Evolutionary conservation across 1,140 invertebrate genomes (phyloP), one percentile per base, ranked within the genome.

Genomic region (Eurosta solidaginis): DNA sequence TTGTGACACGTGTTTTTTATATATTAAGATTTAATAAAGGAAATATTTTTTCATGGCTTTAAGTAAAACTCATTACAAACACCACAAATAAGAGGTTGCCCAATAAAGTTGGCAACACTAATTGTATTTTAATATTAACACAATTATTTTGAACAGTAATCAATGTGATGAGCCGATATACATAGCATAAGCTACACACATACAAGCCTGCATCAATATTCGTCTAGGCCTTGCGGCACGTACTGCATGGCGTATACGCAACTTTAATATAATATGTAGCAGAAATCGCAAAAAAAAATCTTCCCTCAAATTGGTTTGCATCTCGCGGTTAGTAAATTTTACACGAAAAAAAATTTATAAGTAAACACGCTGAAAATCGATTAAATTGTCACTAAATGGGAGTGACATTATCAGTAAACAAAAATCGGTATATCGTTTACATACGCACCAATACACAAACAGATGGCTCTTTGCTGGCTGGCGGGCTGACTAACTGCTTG

Each of bases 371-470:
- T 17, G 5, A 68, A 68, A 68, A 68, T 68, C 59, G 59, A 68
- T 68, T 68, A 68, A 68, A 68, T 68, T 68, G 59, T 68, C 59
- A 68, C 29, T 68, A 68, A 68, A 68, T 20, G 59, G 59, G 59
- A 68, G 33, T 68, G 59, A 68, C 59, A 68, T 36, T 40, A 68
- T 68, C 59, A 6, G 17, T 36, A 20, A 40, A 36, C 33, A 68
- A 68, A 68, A 36, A 68, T 68, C 59, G 59, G 7, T 17, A 17
- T 17, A 33, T 12, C 6, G 33, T 4, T 40, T 68, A 7, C 59
- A 40, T 27, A 68, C 27, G 52, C 52, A 59, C 7, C 27, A n/a
- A n/a, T 9, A 33, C 17, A 12, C 25, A n/a, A n/a, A n/a, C n/a
- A n/a, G n/a, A n/a, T n/a, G n/a, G n/a, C n/a, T n/a, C n/a, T n/a